Percentiles rank a stretch among this genome's conserved stretches.
These are phyloP conservation scores for Coregonus suidteri DNA, from an alignment of 2,797 vertebrate species.

Conservation along the genomic window DNA sequence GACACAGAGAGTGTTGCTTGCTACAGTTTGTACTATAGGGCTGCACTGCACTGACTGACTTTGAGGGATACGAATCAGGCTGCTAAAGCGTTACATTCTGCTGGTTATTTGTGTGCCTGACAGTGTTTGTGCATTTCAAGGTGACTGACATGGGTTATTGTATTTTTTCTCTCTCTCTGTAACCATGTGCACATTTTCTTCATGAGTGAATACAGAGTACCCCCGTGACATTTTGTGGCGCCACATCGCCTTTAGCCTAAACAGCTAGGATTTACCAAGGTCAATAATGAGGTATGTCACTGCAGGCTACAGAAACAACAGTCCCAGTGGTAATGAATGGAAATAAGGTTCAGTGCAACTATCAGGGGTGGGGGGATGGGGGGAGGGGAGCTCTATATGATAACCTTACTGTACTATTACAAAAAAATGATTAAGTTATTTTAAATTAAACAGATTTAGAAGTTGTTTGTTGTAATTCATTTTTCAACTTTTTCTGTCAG, in stretches of 20 bases:
- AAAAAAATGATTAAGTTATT: not conserved
- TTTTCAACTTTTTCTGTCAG: not conserved
- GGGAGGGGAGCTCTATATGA: not conserved
- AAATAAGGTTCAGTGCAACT: conserved; percentile 50
- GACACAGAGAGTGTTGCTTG: conserved; percentile 14
- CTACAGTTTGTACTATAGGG: conserved; percentile 6
- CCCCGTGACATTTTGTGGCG: conserved; percentile 63
- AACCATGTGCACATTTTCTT: conserved; percentile 66
- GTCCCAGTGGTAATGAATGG: conserved; percentile 56
- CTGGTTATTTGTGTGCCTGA: not conserved
- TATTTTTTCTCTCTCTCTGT: conserved; percentile 14
- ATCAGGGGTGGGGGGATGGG: conserved; percentile 19
- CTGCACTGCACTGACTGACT: conserved; percentile 8
- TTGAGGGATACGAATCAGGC: not conserved
- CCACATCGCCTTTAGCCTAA: conserved; percentile 67
- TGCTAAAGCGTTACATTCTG: not conserved
- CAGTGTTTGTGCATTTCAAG: conserved; percentile 53
- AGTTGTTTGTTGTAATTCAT: not conserved
- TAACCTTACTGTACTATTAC: conserved; percentile 12
- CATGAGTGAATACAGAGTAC: conserved; percentile 62
- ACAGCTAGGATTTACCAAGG: conserved; percentile 66
- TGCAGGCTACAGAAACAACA: conserved; percentile 57
- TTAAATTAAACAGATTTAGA: not conserved
- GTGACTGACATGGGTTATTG: conserved; percentile 59
- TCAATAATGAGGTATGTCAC: conserved; percentile 63